These are phyloP conservation scores for Nezara viridula DNA, from an alignment of 2,888 invertebrate genomes.

Conservation along the genomic window DNA sequence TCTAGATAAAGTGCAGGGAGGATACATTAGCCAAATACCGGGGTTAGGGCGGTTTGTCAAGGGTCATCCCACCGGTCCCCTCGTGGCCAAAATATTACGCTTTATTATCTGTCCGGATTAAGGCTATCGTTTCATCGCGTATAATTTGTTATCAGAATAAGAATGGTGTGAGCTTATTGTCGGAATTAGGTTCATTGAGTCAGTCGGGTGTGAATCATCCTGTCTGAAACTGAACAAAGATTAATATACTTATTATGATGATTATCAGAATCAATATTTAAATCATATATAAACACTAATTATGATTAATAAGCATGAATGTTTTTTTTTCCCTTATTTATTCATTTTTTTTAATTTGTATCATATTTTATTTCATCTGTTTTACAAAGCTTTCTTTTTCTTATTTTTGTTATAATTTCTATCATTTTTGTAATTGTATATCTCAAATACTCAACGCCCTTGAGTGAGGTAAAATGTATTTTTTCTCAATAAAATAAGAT, in stretches of 20 bases:
- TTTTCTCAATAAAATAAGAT: no score
- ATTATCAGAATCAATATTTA: background rate
- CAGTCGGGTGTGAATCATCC: conserved; percentile 6
- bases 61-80: background rate
- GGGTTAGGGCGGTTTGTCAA: conserved; percentile 29
- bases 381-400: no score
- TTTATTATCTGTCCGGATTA: conserved; percentile 26
- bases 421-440: no score
- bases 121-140: conserved; percentile 33
- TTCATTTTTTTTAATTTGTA: no score
- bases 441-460: no score
- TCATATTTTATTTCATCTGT: no score
- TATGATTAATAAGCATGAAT: no score
- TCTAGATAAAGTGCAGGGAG: conserved; percentile 11
- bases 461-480: no score
- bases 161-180: conserved; percentile 6
- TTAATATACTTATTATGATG: background rate
- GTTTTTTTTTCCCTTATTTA: no score
- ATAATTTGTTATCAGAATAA: conserved; percentile 44
- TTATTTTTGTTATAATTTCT: no score
- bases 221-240: background rate
- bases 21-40: conserved; percentile 44
- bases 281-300: background rate
- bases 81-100: background rate
- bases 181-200: conserved; percentile 1